Base-by-base conservation (phyloP, 2,888 invertebrate species). In the Harpalus rufipes region DNA sequence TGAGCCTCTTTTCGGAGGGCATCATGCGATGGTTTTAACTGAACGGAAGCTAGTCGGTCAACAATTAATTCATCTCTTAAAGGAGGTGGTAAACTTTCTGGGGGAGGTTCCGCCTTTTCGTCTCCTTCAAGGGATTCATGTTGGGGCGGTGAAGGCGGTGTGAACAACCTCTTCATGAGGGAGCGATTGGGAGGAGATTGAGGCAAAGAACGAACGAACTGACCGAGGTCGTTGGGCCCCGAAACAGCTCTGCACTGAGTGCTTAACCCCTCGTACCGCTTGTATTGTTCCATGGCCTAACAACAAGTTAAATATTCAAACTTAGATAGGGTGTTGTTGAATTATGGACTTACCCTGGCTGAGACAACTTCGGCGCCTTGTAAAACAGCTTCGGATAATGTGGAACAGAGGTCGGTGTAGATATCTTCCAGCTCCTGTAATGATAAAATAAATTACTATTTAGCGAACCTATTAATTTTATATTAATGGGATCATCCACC, bases 341-440 rank as follows among this genome's bases (percentile, higher is more conserved):
- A 51, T 18, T 41, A 44, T 63, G 2, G 6, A 91, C 93, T 93
- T 93, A 97, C 97, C 94, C 96, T 96, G 87, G 94, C 94, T 86
- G 96, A 94, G 88, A 97, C 94, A 87, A 97, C 94, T 92, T 96
- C 95, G 85, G 97, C 96, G 88, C 97, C 96, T 90, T 97, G 97
- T 88, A 96, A 94, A 89, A 97, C 95, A 25, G 97, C 96, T 87
- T 97, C 97, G 88, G 97, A 95, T 88, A 98, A 94, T 86, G 97
- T 96, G 88, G 95, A 93, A 91, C 97, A 97, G 86, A 98, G 94
- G 90, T 98, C 98, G 87, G 95, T 94, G 92, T 98, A 96, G 89
- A 98, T 96, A 90, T 98, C 97, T 92, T 98, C 97, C 89, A 98
- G 92, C 92, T 98, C 98, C 95, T 97, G 94, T 88, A 94, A 94